Conservation (phyloP, 2,113 vertebrate genomes). For the Platycercus adscitus region DNA sequence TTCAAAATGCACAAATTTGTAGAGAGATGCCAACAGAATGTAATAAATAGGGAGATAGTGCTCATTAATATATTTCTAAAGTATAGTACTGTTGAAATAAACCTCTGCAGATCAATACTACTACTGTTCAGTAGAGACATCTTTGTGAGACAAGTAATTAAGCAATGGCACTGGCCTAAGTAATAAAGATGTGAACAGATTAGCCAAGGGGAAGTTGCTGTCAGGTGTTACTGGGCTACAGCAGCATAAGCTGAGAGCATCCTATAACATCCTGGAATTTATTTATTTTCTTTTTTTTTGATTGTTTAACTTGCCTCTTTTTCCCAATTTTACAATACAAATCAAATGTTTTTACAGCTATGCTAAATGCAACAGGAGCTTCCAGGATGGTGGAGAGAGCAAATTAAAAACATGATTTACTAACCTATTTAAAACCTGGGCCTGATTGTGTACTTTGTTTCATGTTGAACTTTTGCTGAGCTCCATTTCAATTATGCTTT, state of each 20-base stretch:
- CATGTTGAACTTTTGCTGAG: neutral
- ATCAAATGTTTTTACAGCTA: neutral
- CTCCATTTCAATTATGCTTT: neutral
- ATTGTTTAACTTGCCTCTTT: neutral
- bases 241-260: neutral
- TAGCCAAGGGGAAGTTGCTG: neutral
- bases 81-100: neutral
- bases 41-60: neutral
- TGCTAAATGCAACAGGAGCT: neutral
- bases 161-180: neutral
- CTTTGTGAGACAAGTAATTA: neutral
- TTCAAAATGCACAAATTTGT: neutral
- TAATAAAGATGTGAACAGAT: neutral
- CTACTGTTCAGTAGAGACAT: neutral
- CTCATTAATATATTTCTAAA: slow-evolving; percentile 15
- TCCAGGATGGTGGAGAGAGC: neutral
- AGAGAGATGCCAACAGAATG: neutral
- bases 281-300: neutral
- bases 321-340: neutral
- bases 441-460: neutral
- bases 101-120: neutral
- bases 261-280: neutral
- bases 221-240: neutral
- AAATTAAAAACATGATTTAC: neutral
- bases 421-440: accelerated